phyloP scores from a whole-genome alignment of 2,797 vertebrate genomes.

The Sciurus vulgaris region DNA sequence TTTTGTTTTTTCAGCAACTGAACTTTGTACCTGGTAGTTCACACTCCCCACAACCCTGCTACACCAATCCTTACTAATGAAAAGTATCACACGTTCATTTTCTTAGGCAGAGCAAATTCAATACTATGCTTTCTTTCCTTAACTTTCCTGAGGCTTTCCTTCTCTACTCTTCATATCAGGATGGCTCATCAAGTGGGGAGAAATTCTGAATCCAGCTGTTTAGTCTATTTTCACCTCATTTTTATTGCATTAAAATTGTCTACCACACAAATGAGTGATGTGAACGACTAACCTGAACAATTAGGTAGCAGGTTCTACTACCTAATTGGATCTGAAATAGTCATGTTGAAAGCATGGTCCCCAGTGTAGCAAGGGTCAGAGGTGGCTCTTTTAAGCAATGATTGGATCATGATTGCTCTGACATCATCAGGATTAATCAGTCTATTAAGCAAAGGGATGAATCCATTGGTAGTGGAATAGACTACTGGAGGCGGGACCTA shows the following conservation, averaged over 20 bases:
- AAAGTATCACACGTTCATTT: background rate
- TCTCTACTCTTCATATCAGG: background rate
- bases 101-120: background rate
- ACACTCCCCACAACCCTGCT: background rate
- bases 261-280: background rate
- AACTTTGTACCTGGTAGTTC: background rate
- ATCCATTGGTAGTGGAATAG: background rate
- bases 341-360: background rate
- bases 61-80: background rate
- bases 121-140: background rate
- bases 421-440: background rate
- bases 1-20: background rate
- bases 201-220: background rate
- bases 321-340: background rate
- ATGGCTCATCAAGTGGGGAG: background rate
- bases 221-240: background rate
- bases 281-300: background rate
- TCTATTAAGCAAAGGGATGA: no score
- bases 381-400: background rate
- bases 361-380: background rate
- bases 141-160: background rate
- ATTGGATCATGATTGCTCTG: background rate
- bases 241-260: background rate
- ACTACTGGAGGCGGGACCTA: background rate
- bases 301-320: background rate